phyloP scores from a whole-genome alignment of 2,888 invertebrate genomes.

The Drosophila maculinotata region DNA sequence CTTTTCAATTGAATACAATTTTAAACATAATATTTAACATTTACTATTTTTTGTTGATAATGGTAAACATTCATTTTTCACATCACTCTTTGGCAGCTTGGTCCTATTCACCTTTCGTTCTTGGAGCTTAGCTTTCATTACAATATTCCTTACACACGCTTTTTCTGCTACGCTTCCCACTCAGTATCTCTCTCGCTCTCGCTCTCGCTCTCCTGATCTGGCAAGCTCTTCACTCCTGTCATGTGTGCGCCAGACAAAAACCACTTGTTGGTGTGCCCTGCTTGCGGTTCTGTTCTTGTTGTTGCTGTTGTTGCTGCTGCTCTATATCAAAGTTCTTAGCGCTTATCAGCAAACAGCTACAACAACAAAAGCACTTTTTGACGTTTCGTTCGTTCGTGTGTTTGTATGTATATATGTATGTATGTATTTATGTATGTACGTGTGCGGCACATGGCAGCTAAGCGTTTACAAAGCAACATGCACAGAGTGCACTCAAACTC shows the following conservation, averaged over 20 bases:
- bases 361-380: conserved; percentile 17
- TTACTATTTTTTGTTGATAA: too few species aligned
- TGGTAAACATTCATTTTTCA: too few species aligned
- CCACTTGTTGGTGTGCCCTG: conserved; percentile 37
- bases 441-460: conserved; percentile 16
- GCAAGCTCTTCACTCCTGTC: conserved; percentile 28
- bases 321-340: conserved; percentile 58
- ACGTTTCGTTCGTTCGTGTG: conserved; percentile 4
- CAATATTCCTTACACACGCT: conserved; percentile 10
- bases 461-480: conserved; percentile 7
- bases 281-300: conserved; percentile 2
- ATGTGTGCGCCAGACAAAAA: conserved; percentile 31
- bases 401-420: neutral
- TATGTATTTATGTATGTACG: conserved; percentile 5
- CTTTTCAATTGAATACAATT: neutral
- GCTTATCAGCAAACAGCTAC: conserved; percentile 49
- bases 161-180: neutral
- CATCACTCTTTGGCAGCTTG: neutral
- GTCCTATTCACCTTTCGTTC: too few species aligned
- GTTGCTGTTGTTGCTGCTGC: conserved; percentile 27
- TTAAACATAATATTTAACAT: neutral
- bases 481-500: conserved; percentile 26
- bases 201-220: conserved; percentile 5
- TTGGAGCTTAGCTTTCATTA: neutral
- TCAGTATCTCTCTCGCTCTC: neutral